Evolutionary conservation across 2,113 vertebrate genomes (phyloP), one percentile per base, ranked within the genome.

Genomic region (Dinomys branickii): DNA sequence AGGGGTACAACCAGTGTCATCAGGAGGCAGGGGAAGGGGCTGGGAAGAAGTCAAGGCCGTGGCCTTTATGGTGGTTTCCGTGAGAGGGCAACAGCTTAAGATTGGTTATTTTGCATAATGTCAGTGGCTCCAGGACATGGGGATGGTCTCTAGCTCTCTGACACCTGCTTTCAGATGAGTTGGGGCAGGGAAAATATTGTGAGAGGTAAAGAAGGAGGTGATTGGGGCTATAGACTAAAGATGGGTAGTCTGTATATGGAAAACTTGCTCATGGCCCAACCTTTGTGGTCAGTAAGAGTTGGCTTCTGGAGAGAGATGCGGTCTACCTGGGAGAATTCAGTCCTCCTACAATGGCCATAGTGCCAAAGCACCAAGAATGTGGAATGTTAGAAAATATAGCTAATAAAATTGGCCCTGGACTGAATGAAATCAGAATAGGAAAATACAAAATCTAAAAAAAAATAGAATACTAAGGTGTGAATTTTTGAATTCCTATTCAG

Each of bases 401-500:
- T 50, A 61, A 38, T 41, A 75, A 22, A 52, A 61, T 20, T 28
- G 30, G 38, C 1, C 20, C 28, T 59, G 5, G 52, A 35, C 12
- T 54, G 26, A 33, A 5, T 58, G 3, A 58, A 73, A n/a, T 24
- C 9, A 30, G 41, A 63, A 63, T 75, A 61, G 14, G 58, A 33
- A 50, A 61, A 61, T 75, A 30, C 3, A 50, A 61, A 50, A 38
- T 85, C 59, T n/a, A 61, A 75, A 38, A 84, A 84, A 59, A 22
- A 4, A 30, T 7, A 61, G n/a, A 38, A 56, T 14, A 33, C 11
- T 35, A 94, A 96, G 58, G 96, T 75, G 97, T 91, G n/a, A 22
- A 85, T 96, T 97, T 97, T 96, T 97, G 94, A 90, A 61, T 96
- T 83, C 86, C 22, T 24, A 75, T 75, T 81, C 89, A 85, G 96